Evolutionary conservation across 2,797 vertebrate genomes (phyloP), one percentile per base, ranked within the genome.

Genomic region (Acrossocheilus wenchowensis): DNA sequence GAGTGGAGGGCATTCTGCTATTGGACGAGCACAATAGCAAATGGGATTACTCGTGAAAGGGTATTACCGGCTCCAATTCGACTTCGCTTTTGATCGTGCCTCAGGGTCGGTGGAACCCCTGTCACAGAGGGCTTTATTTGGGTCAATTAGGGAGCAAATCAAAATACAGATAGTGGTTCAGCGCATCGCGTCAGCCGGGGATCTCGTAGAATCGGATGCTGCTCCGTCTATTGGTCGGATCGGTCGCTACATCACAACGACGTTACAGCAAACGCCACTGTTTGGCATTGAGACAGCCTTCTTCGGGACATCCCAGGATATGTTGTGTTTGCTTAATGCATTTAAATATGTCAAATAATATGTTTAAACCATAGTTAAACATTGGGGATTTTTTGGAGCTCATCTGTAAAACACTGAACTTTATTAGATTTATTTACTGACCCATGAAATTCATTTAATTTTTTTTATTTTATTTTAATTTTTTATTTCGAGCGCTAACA

Each of bases 61-160:
- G 87, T 86, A 66, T 89, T 86, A 83, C 87, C 88, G 85, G 54
- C 57, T 88, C 90, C 89, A 91, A 87, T 87, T 83, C 90, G 87
- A 80, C 48, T 60, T 89, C 90, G 83, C 84, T 80, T 88, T 86
- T 78, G 78, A 89, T 75, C 87, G 83, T 83, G 94, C 95, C 94
- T 90, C 85, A 87, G 93, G 94, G 94, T 93, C 92, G 93, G 88
- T 92, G 92, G 84, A 93, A 92, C 91, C 91, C 91, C 91, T 90
- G 91, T 90, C 92, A 90, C 89, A 90, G 92, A 89, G 90, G 90
- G 93, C 92, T 94, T 94, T 97, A 97, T 97, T 94, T 96, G 95
- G 96, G 96, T 97, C 96, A 97, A 96, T 96, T 95, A 95, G 92
- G 92, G 93, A 95, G 93, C 94, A 96, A 95, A 96, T 95, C 92